phyloP scores from a whole-genome alignment of 2,888 invertebrate species.

The Lottia scabra region DNA sequence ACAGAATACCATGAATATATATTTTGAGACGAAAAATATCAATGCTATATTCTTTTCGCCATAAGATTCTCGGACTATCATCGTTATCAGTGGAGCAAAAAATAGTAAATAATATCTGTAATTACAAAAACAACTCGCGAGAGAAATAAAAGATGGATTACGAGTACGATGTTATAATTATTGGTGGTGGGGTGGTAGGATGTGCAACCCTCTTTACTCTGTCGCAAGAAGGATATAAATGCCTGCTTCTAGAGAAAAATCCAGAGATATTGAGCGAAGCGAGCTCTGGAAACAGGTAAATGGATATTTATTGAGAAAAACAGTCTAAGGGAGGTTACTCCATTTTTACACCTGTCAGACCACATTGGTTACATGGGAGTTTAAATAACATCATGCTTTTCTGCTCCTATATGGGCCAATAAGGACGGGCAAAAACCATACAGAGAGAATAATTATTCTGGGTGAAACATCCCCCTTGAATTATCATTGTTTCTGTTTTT shows the following conservation, averaged over 20 bases:
- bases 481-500: slow-evolving; percentile 10
- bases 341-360: background rate
- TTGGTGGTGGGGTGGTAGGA: slow-evolving; percentile 60
- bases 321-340: background rate
- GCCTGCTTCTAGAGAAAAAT: slow-evolving; percentile 56
- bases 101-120: too few relatives aligned
- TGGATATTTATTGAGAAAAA: background rate
- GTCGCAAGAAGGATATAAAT: slow-evolving; percentile 45
- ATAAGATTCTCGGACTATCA: too few relatives aligned
- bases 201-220: slow-evolving; percentile 52
- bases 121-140: too few relatives aligned
- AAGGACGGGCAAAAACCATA: too few relatives aligned
- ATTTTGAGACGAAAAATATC: too few relatives aligned
- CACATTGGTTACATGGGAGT: background rate
- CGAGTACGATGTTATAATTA: slow-evolving; percentile 46
- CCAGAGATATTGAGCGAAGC: slow-evolving; percentile 49
- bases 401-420: too few relatives aligned
- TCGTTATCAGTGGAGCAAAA: too few relatives aligned
- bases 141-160: slow-evolving; percentile 5
- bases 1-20: too few relatives aligned
- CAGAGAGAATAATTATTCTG: too few relatives aligned
- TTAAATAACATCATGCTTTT: too few relatives aligned
- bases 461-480: too few relatives aligned
- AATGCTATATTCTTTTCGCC: too few relatives aligned
- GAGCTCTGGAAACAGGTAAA: slow-evolving; percentile 60